Base-by-base conservation (phyloP, 2,888 invertebrate genomes). In the Caenorhabditis sp. region DNA sequence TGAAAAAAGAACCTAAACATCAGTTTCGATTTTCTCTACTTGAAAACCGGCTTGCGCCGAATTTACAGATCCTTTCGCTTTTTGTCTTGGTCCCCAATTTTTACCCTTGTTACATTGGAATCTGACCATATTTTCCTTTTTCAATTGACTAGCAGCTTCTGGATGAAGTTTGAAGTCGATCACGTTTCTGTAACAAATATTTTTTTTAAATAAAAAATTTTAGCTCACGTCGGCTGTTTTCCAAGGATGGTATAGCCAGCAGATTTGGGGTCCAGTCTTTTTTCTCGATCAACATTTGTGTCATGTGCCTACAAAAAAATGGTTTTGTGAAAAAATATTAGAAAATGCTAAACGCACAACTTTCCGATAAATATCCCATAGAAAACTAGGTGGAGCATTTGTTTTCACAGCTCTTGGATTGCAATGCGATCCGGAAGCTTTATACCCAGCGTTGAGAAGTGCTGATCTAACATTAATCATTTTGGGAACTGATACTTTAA, bases 361-460 rank as follows among this genome's bases (percentile, higher is more conserved):
- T 57, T 92, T 91, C 71, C 95, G 90, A 82, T 97, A 91, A 65
- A 97, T 92, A 88, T 97, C 96, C 97, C 97, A 99, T 21, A 99
- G 87, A 12, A 95, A 91, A 1, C 90, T 89, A 50, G 92, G 89
- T 0, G 99, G 95, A 2, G 97, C 97, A 87, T 93, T 91, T 0
- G 97, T 97, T 90, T 99, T 99, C 24, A 97, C 90, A 0, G 95
- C 95, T 78, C 92, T 92, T 87, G 93, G 93, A 76, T 92, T 91
- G 66, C 94, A 93, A 90, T 99, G 99, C 0, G 97, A 95, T 84
- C 92, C 92, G 0, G 97, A 97, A 1, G 97, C 96, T 58, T 73
- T 67, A 62, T 69, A 80, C 31, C 96, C 96, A 0, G 93, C 93
- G 89, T 95, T 93, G 67, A 95, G 88, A 61, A 97, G 89, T 0